Evolutionary conservation across 1,140 invertebrate genomes (phyloP).

Genomic region (Oscheius sp.): DNA sequence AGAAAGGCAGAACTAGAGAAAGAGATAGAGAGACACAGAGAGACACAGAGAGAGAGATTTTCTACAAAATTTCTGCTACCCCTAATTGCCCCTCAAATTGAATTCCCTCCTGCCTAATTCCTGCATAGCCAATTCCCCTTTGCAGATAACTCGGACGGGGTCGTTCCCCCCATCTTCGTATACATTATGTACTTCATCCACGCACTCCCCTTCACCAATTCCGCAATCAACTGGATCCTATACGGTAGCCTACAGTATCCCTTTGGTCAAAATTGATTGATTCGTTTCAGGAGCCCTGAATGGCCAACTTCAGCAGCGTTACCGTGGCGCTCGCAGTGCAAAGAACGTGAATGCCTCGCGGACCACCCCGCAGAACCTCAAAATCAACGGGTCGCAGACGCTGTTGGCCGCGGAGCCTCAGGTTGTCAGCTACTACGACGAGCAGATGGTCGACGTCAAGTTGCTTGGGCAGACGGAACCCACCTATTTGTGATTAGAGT

Average conservation of each 20-base stretch:
- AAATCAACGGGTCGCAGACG: not conserved
- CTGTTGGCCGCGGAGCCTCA: conserved; percentile 5
- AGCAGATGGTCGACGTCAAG: conserved; percentile 11
- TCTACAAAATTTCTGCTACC: too few species aligned
- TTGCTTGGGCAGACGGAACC: conserved; percentile 10
- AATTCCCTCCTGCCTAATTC: too few species aligned
- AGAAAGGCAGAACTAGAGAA: too few species aligned
- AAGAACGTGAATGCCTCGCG: not conserved
- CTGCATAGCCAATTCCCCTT: too few species aligned
- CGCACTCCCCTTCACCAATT: conserved; percentile 60
- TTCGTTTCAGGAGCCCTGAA: conserved; percentile 51
- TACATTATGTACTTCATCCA: conserved; percentile 60
- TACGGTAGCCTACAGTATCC: conserved; percentile 44
- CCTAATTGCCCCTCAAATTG: too few species aligned
- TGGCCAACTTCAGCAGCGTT: conserved; percentile 53
- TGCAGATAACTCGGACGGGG: conserved; percentile 44
- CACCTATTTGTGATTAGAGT: conserved; percentile 12
- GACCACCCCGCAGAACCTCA: not conserved
- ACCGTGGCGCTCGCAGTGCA: conserved; percentile 2
- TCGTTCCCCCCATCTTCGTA: conserved; percentile 57
- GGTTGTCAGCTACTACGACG: not conserved
- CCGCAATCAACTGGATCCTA: conserved; percentile 59
- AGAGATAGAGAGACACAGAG: too few species aligned
- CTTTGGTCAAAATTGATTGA: not conserved
- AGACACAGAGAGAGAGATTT: too few species aligned